Evolutionary conservation across 1,140 invertebrate species (phyloP).

Genomic region (Plodia interpunctella): DNA sequence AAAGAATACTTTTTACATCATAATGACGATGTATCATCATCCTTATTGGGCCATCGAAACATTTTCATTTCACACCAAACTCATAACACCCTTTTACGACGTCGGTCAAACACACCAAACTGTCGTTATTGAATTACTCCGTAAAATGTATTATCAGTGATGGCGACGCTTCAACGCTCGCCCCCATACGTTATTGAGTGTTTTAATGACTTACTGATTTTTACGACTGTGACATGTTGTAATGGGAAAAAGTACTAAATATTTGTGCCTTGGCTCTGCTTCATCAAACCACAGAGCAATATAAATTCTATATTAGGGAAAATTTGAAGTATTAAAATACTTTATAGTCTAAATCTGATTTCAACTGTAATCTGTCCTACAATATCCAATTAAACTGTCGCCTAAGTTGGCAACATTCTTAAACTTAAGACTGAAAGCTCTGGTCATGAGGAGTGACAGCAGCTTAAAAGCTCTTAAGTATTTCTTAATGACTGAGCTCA

Average conservation of each 20-base stretch:
- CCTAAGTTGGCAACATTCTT: not conserved
- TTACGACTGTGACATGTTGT: not conserved
- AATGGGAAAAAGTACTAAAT: too few species aligned
- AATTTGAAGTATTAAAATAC: not conserved
- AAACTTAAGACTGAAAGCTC: constrained; percentile 16
- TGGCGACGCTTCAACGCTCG: not conserved
- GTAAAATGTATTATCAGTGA: not conserved
- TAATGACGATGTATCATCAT: too few species aligned
- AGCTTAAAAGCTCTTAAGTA: constrained; percentile 18
- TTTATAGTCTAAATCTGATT: not conserved
- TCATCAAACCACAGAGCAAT: too few species aligned
- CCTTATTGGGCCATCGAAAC: too few species aligned
- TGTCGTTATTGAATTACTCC: not conserved
- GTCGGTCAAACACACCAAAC: not conserved
- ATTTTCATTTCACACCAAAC: too few species aligned
- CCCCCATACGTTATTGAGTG: not conserved
- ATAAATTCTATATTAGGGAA: too few species aligned
- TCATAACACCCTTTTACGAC: not conserved
- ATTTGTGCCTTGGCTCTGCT: too few species aligned
- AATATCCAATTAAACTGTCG: constrained; percentile 13
- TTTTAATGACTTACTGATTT: not conserved
- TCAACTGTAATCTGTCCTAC: not conserved
- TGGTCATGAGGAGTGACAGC: constrained; percentile 15
- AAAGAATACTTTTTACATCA: too few species aligned
- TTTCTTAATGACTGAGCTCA: constrained; percentile 10